These are phyloP conservation scores for Chaenocephalus aceratus DNA, from an alignment of 2,113 vertebrate species.

Conservation along the genomic window DNA sequence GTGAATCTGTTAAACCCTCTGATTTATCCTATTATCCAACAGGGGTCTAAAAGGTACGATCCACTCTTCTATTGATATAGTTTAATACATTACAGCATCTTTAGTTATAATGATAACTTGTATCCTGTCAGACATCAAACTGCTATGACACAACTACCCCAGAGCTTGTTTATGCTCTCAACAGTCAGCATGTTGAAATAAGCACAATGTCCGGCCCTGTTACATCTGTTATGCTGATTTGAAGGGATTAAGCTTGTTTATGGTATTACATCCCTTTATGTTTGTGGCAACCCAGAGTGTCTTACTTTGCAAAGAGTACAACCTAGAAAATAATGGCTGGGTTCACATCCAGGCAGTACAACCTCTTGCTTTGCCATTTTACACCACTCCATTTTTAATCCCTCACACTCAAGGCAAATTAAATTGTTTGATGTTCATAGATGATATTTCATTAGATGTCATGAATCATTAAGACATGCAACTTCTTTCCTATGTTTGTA, in stretches of 20 bases:
- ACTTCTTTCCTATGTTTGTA: slow-evolving; percentile 15
- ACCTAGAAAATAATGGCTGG: neutral
- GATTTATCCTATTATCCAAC: neutral
- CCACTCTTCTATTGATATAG: neutral
- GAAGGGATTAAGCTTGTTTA: slow-evolving; percentile 64
- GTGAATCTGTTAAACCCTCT: neutral
- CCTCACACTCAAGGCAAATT: slow-evolving; percentile 37
- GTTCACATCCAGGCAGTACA: neutral
- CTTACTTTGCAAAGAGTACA: slow-evolving; percentile 31
- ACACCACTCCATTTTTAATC: slow-evolving; percentile 49
- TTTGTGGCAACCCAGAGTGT: neutral
- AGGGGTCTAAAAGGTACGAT: neutral
- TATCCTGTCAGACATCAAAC: neutral
- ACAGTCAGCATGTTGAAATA: slow-evolving; percentile 36
- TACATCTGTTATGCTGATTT: slow-evolving; percentile 54
- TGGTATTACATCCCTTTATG: slow-evolving; percentile 24
- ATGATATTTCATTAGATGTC: slow-evolving; percentile 40
- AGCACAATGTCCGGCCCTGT: slow-evolving; percentile 18
- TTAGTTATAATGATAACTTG: neutral
- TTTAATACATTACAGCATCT: neutral
- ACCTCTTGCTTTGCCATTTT: slow-evolving; percentile 40
- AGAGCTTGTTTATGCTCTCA: slow-evolving; percentile 32
- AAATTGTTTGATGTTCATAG: slow-evolving; percentile 48
- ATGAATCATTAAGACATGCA: slow-evolving; percentile 61
- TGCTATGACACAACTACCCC: neutral